Evolutionary conservation across 1,140 invertebrate genomes (phyloP).

Genomic region (Andrena cerasifolii): DNA sequence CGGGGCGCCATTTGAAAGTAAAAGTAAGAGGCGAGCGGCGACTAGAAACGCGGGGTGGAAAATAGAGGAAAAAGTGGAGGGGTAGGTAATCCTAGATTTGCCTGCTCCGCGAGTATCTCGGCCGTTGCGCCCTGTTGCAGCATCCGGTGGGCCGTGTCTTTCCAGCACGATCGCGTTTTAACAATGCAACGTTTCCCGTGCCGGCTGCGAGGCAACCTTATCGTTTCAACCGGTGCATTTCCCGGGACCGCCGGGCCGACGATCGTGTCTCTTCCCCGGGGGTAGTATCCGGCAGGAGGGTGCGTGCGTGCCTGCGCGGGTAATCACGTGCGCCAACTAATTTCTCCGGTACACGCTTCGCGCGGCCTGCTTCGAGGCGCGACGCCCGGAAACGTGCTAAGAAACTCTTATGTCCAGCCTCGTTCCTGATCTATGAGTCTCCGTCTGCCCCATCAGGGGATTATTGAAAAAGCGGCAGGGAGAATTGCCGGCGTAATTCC

Average conservation of each 20-base stretch:
- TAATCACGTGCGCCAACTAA: slow-evolving; percentile 75
- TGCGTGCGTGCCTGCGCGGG: slow-evolving; percentile 71
- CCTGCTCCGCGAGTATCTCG: neutral
- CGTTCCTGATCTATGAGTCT: neutral
- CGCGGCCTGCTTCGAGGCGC: slow-evolving; percentile 44
- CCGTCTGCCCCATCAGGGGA: too few relatives aligned
- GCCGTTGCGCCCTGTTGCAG: neutral
- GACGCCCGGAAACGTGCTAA: slow-evolving; percentile 55
- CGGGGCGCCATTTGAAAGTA: neutral
- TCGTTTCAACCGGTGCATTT: slow-evolving; percentile 7
- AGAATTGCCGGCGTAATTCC: neutral
- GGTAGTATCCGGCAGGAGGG: slow-evolving; percentile 50
- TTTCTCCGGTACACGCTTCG: slow-evolving; percentile 67
- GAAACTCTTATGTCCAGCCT: slow-evolving; percentile 57
- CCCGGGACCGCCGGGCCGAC: neutral
- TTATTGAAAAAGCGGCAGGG: slow-evolving; percentile 11
- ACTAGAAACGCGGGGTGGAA: too few relatives aligned
- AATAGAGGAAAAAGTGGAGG: too few relatives aligned
- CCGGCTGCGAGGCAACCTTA: slow-evolving; percentile 11
- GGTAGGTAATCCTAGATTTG: too few relatives aligned
- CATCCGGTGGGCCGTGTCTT: neutral
- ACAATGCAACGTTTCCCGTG: neutral
- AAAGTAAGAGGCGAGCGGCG: neutral
- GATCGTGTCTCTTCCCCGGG: slow-evolving; percentile 23
- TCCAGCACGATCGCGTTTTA: slow-evolving; percentile 5